phyloP scores from a whole-genome alignment of 2,797 vertebrate genomes.

The Cossypha niveicapilla region DNA sequence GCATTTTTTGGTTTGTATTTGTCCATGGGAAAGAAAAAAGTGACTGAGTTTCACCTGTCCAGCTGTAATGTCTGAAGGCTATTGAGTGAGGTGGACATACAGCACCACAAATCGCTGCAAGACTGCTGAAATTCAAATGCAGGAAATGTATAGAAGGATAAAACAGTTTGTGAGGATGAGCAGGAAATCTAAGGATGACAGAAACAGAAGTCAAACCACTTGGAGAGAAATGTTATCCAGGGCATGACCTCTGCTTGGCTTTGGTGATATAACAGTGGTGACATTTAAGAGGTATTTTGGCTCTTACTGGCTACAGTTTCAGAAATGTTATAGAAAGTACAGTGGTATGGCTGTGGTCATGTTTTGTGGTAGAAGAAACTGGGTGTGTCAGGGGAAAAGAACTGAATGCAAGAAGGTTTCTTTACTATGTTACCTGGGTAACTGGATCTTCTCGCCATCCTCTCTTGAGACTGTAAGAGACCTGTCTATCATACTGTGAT shows the following conservation, averaged over 20 bases:
- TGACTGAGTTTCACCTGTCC: not conserved
- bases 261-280: not conserved
- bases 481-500: not conserved
- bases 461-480: not conserved
- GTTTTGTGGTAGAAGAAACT: not conserved
- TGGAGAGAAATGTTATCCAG: not conserved
- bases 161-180: not conserved
- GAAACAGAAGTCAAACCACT: not conserved
- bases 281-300: not conserved
- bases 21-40: not conserved
- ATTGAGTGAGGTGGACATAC: not conserved
- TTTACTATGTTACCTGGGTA: not conserved
- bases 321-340: not conserved
- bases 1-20: not conserved
- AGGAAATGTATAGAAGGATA: not conserved
- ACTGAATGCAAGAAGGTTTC: not conserved
- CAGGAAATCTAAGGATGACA: not conserved
- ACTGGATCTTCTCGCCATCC: not conserved
- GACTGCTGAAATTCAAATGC: not conserved
- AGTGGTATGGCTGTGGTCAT: not conserved
- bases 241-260: not conserved
- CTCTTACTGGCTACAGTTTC: not conserved
- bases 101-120: rapidly evolving
- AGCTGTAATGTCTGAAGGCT: not conserved
- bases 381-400: not conserved